These are phyloP conservation scores for Porites australiensis DNA, from an alignment of 64 coral and sea anemone genomes.

Conservation along the genomic window DNA sequence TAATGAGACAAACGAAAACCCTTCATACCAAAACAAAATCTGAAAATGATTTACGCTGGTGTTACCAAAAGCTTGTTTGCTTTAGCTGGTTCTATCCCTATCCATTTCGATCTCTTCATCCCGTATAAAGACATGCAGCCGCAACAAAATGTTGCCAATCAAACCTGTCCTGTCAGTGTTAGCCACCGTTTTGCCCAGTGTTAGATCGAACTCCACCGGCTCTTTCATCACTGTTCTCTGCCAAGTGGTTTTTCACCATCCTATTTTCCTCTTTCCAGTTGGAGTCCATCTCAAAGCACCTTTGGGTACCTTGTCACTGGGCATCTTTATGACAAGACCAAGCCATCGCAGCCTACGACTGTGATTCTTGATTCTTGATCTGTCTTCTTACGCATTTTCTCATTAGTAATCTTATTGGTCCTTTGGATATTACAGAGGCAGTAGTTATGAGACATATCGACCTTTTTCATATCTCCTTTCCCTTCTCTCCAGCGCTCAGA, in stretches of 20 bases:
- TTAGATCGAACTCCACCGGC: not conserved
- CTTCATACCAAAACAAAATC: too few species aligned
- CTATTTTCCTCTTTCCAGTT: not conserved
- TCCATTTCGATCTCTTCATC: too few species aligned
- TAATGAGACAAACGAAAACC: too few species aligned
- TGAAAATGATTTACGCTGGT: too few species aligned
- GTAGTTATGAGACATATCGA: not conserved
- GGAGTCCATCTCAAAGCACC: not conserved
- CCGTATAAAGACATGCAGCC: too few species aligned
- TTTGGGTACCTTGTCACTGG: not conserved
- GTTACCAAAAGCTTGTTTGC: too few species aligned
- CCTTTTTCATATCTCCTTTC: slow-evolving; percentile 19
- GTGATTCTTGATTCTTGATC: not conserved
- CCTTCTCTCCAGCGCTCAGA: too few species aligned
- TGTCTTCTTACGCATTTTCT: not conserved
- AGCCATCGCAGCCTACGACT: not conserved
- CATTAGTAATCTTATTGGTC: slow-evolving; percentile 21
- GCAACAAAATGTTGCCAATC: too few species aligned
- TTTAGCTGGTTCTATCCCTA: too few species aligned
- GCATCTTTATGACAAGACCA: slow-evolving; percentile 20
- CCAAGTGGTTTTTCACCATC: not conserved
- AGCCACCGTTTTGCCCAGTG: too few species aligned
- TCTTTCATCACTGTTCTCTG: not conserved
- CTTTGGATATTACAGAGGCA: not conserved
- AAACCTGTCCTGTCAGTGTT: too few species aligned